Conservation (phyloP, 1,140 invertebrate genomes). For the Megalonaias nervosa region DNA sequence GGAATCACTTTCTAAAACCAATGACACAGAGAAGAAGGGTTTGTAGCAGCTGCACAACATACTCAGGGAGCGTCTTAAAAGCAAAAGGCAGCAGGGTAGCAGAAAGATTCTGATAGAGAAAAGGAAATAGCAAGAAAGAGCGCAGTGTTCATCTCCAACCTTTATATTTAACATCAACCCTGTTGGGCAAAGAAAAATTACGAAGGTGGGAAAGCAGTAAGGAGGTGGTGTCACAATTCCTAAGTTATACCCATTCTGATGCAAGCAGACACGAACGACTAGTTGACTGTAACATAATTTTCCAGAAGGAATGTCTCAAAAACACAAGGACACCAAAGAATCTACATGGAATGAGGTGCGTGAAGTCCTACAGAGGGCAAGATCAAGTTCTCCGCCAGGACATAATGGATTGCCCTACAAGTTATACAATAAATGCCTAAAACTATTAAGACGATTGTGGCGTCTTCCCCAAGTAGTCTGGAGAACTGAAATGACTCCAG, state of each 20-base stretch:
- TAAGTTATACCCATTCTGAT: constrained; percentile 6
- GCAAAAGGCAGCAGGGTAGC: not conserved
- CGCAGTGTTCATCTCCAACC: constrained; percentile 6
- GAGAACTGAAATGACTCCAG: constrained; percentile 16
- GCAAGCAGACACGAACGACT: constrained; percentile 5
- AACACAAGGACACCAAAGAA: not conserved
- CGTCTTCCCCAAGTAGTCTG: constrained; percentile 18
- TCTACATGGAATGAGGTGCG: not conserved
- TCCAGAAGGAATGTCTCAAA: not conserved
- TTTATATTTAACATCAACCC: constrained; percentile 1
- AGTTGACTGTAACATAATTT: constrained; percentile 5
- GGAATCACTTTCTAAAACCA: too few species aligned
- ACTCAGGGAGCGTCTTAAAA: too few species aligned
- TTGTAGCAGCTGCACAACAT: too few species aligned
- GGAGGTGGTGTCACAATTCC: constrained; percentile 6
- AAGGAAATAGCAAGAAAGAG: not conserved
- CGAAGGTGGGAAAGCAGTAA: not conserved
- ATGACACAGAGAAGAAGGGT: too few species aligned
- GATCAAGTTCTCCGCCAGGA: constrained; percentile 17
- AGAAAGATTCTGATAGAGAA: constrained; percentile 11
- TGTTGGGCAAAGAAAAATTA: constrained; percentile 16
- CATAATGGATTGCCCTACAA: constrained; percentile 22
- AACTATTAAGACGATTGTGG: constrained; percentile 4
- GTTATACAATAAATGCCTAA: constrained; percentile 26
- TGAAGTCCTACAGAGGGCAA: constrained; percentile 16